Evolutionary conservation across 1,140 invertebrate species (phyloP), one percentile per base, ranked within the genome.

Genomic region (Penaeus japonicus): DNA sequence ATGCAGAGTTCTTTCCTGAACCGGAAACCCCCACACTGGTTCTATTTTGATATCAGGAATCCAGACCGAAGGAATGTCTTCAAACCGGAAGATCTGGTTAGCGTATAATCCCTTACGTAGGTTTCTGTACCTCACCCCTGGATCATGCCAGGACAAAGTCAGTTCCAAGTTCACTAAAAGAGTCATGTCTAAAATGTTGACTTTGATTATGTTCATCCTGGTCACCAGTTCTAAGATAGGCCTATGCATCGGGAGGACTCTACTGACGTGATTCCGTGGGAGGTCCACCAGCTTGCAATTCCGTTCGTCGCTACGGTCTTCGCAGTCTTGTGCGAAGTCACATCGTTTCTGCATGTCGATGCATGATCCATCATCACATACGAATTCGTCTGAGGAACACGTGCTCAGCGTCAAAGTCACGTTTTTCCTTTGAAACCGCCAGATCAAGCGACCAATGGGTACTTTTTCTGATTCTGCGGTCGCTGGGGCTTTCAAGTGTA

Each of bases 281-380:
- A 82, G 20, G 24, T 81, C 30, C 15, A 87, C 7, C 24, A 79
- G 53, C 12, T 87, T 59, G 32, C 85, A 87, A 5, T 62, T 80
- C 24, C 53, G 77, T 24, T 87, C 85, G 47, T 87, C 85, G 24
- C 78, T 81, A 24, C 79, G 78, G 78, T 87, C 85, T 20, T n/a
- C 55, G 54, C 85, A 87, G 77, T 87, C 57, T 53, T 73, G 35
- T 54, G 73, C 85, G 27, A 87, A 24, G 57, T 87, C 62, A 39
- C 85, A 87, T 77, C 85, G 59, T 18, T 70, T 10, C 12, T 12
- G 55, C 3, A 81, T 57, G 55, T 70, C 35, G 10, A 87, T 57
- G 35, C 85, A 87, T 12, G 27, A 47, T 17, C 85, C 85, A 47
- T 87, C 85, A 24, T 47, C 62, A 32, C 85, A 87, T 12, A 62